phyloP scores from a whole-genome alignment of 1,140 invertebrate genomes.

The Rhopalosiphum padi region DNA sequence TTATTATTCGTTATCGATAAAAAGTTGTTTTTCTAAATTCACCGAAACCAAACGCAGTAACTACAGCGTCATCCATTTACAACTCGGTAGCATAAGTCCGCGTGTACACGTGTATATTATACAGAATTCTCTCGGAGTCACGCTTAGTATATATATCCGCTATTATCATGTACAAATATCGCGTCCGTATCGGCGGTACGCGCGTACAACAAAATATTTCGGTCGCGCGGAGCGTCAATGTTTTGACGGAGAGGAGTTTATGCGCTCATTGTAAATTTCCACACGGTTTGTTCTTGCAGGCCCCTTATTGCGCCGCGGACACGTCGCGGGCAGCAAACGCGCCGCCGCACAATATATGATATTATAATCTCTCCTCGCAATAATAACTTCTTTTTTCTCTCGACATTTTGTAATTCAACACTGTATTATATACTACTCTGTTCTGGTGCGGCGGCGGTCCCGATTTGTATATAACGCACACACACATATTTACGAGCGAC shows the following conservation, averaged over 20 bases:
- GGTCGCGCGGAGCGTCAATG: conserved; percentile 25
- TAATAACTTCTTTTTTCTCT: conserved; percentile 24
- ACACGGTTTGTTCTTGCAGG: not conserved
- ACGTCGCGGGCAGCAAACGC: not conserved
- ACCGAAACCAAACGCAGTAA: too few relatives aligned
- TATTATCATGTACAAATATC: too few relatives aligned
- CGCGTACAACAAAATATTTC: not conserved
- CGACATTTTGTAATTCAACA: not conserved
- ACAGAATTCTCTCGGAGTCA: not conserved
- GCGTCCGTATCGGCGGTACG: too few relatives aligned
- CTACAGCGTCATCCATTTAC: too few relatives aligned
- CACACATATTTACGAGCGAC: not conserved
- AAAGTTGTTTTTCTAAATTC: too few relatives aligned
- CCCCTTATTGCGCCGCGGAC: not conserved
- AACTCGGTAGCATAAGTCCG: too few relatives aligned
- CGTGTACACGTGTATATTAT: not conserved
- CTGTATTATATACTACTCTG: not conserved
- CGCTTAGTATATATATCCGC: too few relatives aligned
- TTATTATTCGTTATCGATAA: too few relatives aligned
- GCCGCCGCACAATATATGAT: not conserved
- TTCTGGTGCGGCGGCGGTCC: not conserved
- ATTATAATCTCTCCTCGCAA: not conserved
- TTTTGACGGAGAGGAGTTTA: conserved; percentile 30
- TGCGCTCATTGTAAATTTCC: not conserved
- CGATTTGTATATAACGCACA: not conserved